phyloP scores from a whole-genome alignment of 2,888 invertebrate genomes.

The Apodemia hepburni region DNA sequence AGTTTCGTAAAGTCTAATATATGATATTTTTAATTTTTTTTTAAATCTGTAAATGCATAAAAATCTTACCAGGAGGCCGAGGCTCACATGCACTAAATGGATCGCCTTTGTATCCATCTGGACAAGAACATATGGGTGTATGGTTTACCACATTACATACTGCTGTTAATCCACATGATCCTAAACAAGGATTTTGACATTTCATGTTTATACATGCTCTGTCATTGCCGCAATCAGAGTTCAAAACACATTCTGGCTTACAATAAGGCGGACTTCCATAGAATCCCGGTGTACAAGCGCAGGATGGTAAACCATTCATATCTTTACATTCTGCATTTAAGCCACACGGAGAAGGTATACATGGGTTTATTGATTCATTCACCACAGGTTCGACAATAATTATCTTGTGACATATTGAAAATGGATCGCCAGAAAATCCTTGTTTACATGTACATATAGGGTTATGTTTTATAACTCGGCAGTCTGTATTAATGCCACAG shows the following conservation, averaged over 20 bases:
- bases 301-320: slow-evolving; percentile 78
- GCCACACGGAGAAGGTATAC: slow-evolving; percentile 89
- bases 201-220: slow-evolving; percentile 88
- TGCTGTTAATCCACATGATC: slow-evolving; percentile 87
- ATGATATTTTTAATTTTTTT: not conserved
- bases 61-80: slow-evolving; percentile 62
- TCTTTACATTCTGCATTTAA: slow-evolving; percentile 83
- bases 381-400: slow-evolving; percentile 48
- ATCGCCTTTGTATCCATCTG: slow-evolving; percentile 84
- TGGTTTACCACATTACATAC: slow-evolving; percentile 88
- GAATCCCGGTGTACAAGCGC: slow-evolving; percentile 83
- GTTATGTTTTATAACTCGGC: slow-evolving; percentile 86
- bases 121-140: slow-evolving; percentile 86
- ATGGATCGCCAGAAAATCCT: slow-evolving; percentile 83
- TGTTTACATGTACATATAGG: slow-evolving; percentile 84
- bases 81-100: slow-evolving; percentile 85
- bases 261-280: slow-evolving; percentile 88
- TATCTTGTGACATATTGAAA: slow-evolving; percentile 68
- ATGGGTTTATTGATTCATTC: slow-evolving; percentile 75
- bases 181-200: slow-evolving; percentile 89
- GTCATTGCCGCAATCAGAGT: slow-evolving; percentile 86
- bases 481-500: slow-evolving; percentile 85
- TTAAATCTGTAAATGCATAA: not conserved
- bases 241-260: slow-evolving; percentile 86
- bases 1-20: too few species aligned